Percentiles rank a stretch among this genome's conserved stretches.
Evolutionary conservation across 2,113 vertebrate genomes (phyloP).

Genomic region (Microcebus jonahi): DNA sequence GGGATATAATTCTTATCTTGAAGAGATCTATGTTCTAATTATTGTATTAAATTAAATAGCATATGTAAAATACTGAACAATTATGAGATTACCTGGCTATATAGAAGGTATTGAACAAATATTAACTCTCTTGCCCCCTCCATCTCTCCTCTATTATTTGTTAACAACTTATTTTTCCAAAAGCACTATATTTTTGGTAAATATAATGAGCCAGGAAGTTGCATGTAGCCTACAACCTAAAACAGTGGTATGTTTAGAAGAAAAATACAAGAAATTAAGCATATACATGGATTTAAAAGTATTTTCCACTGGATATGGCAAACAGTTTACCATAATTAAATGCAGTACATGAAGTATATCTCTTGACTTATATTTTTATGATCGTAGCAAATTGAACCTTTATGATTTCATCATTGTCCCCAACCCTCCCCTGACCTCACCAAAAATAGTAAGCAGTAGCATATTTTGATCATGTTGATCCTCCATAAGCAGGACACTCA

Average conservation of each 20-base stretch:
- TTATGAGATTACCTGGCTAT: not conserved
- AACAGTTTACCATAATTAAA: constrained; percentile 5
- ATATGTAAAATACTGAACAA: not conserved
- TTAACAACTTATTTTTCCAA: constrained; percentile 23
- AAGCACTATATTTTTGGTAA: constrained; percentile 37
- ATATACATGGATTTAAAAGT: not conserved
- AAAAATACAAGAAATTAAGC: constrained; percentile 43
- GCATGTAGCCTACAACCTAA: not conserved
- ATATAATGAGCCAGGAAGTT: constrained; percentile 23
- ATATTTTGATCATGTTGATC: constrained; percentile 14
- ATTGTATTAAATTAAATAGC: constrained; percentile 30
- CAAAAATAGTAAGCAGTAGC: not conserved
- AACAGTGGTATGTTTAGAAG: not conserved
- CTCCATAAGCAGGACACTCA: not conserved
- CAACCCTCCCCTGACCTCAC: not conserved
- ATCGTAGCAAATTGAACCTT: constrained; percentile 24
- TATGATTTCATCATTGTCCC: not conserved
- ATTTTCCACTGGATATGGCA: not conserved
- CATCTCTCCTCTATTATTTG: not conserved
- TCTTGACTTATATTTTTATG: constrained; percentile 31
- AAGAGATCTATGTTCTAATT: constrained; percentile 19
- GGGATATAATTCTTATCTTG: constrained; percentile 33
- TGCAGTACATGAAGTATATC: not conserved
- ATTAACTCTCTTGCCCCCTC: not conserved
- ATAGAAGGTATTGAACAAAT: not conserved